phyloP scores from a whole-genome alignment of 2,113 vertebrate genomes.

The Sula dactylatra region DNA sequence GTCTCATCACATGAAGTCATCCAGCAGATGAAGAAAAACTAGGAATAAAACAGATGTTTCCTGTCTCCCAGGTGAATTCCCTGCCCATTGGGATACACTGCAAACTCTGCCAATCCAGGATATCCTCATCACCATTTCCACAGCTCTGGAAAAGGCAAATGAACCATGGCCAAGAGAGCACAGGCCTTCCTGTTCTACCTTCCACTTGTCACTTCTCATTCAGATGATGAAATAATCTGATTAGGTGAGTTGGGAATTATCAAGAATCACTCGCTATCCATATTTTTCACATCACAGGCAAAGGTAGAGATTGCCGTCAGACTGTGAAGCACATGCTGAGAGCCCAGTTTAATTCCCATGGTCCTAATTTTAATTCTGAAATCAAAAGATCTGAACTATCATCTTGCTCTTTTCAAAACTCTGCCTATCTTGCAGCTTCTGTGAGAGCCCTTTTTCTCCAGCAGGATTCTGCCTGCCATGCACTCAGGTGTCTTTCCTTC shows the following conservation, averaged over 20 bases:
- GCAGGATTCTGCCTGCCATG: background rate
- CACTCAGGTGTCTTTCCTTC: background rate
- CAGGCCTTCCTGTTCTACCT: background rate
- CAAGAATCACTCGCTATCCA: background rate
- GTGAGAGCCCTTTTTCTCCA: background rate
- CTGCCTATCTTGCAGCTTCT: background rate
- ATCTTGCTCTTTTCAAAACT: background rate
- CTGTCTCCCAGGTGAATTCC: background rate
- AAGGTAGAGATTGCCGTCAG: background rate
- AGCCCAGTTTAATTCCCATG: background rate
- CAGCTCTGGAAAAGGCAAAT: background rate
- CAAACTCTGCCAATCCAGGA: background rate
- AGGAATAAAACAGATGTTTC: background rate
- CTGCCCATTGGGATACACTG: background rate
- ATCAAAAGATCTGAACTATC: constrained; percentile 21
- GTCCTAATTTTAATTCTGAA: background rate
- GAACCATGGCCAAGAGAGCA: background rate
- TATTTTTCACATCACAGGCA: background rate
- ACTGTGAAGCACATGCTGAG: background rate
- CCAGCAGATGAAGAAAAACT: background rate
- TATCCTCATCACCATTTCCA: background rate
- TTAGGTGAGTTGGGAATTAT: constrained; percentile 11
- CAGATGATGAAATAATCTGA: constrained; percentile 29
- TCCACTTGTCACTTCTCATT: constrained; percentile 8
- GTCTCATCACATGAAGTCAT: background rate